Evolutionary conservation across 2,888 invertebrate species (phyloP).

Genomic region (Perithous albicinctus): DNA sequence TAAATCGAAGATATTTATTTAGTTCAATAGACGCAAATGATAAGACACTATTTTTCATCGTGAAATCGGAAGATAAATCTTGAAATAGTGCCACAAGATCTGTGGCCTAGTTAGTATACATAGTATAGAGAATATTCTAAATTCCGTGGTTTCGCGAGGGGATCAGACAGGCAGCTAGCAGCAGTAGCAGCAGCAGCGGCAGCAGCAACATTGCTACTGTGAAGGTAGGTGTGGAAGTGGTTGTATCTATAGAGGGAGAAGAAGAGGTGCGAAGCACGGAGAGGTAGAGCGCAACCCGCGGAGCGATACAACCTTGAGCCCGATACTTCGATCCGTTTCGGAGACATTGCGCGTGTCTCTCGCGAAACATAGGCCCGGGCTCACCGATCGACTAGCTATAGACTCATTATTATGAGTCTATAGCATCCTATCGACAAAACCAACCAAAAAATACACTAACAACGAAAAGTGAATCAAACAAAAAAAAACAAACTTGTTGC

Average conservation of each 20-base stretch:
- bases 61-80: slow-evolving; percentile 27
- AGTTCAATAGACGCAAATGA: slow-evolving; percentile 16
- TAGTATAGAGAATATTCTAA: slow-evolving; percentile 44
- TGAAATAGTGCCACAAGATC: slow-evolving; percentile 35
- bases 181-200: neutral
- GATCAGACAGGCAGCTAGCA: neutral
- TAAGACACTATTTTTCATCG: slow-evolving; percentile 12
- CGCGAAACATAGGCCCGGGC: slow-evolving; percentile 51
- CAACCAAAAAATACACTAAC: neutral
- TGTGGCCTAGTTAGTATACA: slow-evolving; percentile 55
- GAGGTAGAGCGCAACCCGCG: slow-evolving; percentile 52
- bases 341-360: slow-evolving; percentile 73
- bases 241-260: slow-evolving; percentile 46
- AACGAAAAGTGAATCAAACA: neutral
- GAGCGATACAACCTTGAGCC: slow-evolving; percentile 79
- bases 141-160: slow-evolving; percentile 46
- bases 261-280: slow-evolving; percentile 41
- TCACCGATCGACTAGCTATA: slow-evolving; percentile 1
- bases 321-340: slow-evolving; percentile 81
- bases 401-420: neutral
- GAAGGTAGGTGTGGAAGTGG: slow-evolving; percentile 45
- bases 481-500: slow-evolving; percentile 6
- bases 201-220: slow-evolving; percentile 53
- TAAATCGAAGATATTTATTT: neutral
- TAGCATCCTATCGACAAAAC: no score